Base-by-base conservation (phyloP, 1,140 invertebrate species). In the Anastatus disparis region DNA sequence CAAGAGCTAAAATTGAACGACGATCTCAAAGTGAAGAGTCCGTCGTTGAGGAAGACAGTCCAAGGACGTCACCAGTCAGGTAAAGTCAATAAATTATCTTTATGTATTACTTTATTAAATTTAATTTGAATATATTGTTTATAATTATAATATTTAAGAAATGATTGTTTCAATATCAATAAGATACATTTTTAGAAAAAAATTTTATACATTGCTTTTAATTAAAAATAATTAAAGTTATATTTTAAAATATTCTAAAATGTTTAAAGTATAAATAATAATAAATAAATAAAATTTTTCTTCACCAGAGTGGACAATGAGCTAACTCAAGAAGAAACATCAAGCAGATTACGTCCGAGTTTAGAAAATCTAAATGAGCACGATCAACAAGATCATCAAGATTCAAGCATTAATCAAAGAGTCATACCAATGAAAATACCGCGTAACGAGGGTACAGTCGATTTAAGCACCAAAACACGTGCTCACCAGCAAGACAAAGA, bases 381-480 rank as follows among this genome's bases (percentile, higher is more conserved):
- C 2, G 74, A 73, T n/a, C 50, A 56, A 17, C 20, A 22, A 7
- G 26, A 65, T n/a, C 44, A 61, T 13, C 53, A 24, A 17, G 38
- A 46, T 12, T 20, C 10, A 22, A 22, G 17, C 2, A 77, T 50
- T 63, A 76, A 58, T 26, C 70, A 75, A 15, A 67, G 76, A 13
- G 83, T 81, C 6, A 64, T 82, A 13, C 80, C 79, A 0, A 79
- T 84, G 7, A 85, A 85, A 52, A 83, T 85, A 4, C n/a, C n/a
- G n/a, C 77, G 82, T 3, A 56, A 85, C 0, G 84, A 86, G 17
- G 83, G 80, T 0, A 84, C 82, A 0, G 83, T 85, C 12, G 84
- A 85, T 65, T 75, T 86, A 0, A 84, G 80, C 15, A 85, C 82
- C 3, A 85, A 83, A 44, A 58, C 42, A 55, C 63, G 72, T 17